These are phyloP conservation scores for Sphenodon punctatus DNA, from an alignment of 2,797 vertebrate species.

Conservation along the genomic window DNA sequence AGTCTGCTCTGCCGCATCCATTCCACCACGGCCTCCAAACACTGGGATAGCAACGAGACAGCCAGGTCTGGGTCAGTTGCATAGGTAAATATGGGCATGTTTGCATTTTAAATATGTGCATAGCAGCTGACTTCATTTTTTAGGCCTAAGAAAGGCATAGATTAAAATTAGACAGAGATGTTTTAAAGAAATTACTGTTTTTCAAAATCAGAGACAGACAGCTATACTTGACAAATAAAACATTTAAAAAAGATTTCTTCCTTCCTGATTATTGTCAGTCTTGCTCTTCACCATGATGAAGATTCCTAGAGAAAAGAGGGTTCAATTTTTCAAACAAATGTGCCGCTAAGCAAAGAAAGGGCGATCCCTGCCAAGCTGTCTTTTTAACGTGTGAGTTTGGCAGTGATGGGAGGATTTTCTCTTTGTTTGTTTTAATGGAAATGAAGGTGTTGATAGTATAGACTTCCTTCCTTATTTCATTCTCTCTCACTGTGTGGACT, in stretches of 20 bases:
- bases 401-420: rapidly evolving
- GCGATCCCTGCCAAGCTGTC: not conserved
- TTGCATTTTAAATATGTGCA: not conserved
- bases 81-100: too few relatives aligned
- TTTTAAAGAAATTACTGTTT: not conserved
- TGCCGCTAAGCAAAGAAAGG: not conserved
- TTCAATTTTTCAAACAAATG: not conserved
- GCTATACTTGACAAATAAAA: not conserved
- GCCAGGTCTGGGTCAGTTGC: too few relatives aligned
- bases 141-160: not conserved
- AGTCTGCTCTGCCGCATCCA: too few relatives aligned
- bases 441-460: not conserved
- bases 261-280: not conserved
- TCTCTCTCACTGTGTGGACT: not conserved
- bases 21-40: too few relatives aligned
- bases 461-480: constrained; percentile 12
- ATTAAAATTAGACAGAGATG: not conserved
- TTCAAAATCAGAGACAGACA: not conserved
- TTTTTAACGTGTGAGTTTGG: not conserved
- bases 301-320: not conserved
- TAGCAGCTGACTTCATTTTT: not conserved
- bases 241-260: not conserved
- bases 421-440: not conserved
- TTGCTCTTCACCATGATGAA: not conserved
- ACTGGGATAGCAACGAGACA: too few relatives aligned